Conservation (phyloP, 2,888 invertebrate species). For the Leptothorax acervorum region DNA sequence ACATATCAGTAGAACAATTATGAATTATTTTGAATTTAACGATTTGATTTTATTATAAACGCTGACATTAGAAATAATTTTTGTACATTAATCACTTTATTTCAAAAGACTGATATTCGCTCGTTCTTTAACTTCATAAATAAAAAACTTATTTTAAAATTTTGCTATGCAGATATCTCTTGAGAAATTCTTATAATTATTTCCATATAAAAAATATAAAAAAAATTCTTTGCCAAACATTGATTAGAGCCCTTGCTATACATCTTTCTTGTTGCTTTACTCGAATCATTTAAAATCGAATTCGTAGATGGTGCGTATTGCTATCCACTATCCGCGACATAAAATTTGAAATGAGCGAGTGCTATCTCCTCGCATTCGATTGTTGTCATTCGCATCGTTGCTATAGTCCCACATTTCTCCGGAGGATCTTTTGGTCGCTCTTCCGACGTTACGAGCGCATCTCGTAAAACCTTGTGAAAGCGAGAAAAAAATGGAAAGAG, state of each 20-base stretch:
- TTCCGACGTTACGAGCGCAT: constrained; percentile 36
- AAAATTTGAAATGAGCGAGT: constrained; percentile 9
- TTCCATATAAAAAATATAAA: not conserved
- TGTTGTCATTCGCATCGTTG: constrained; percentile 11
- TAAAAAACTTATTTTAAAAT: not conserved
- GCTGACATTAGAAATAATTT: not conserved
- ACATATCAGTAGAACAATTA: not conserved
- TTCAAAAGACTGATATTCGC: not conserved
- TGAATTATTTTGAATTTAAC: not conserved
- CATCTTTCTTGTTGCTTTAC: not conserved
- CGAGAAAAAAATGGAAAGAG: constrained; percentile 39
- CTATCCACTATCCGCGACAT: not conserved
- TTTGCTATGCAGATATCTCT: not conserved
- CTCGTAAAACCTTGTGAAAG: constrained; percentile 29
- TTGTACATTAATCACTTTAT: not conserved
- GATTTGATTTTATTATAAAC: constrained; percentile 5
- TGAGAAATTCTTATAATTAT: not conserved
- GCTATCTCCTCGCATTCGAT: not conserved
- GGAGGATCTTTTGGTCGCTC: constrained; percentile 3
- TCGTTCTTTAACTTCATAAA: not conserved
- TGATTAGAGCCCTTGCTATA: not conserved
- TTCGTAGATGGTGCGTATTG: not conserved
- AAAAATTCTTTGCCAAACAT: not conserved
- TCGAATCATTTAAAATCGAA: not conserved
- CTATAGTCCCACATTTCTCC: not conserved